Evolutionary conservation across 2,797 vertebrate species (phyloP).

Genomic region (Pseudochirops cupreus): DNA sequence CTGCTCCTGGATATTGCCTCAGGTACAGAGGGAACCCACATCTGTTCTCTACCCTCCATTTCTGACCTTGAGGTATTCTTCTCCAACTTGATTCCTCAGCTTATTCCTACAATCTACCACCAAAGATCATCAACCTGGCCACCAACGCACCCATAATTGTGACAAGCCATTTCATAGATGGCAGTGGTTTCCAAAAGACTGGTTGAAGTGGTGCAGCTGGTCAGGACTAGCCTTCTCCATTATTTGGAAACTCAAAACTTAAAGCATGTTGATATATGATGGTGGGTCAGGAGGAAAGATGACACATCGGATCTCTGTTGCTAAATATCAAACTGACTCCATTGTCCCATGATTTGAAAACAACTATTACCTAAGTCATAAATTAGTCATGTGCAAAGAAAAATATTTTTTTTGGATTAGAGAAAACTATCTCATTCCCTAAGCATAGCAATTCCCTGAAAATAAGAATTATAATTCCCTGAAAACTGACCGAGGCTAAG

Average conservation of each 20-base stretch:
- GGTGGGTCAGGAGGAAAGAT: constrained; percentile 41
- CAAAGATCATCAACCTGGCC: background rate
- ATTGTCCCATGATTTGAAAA: constrained; percentile 28
- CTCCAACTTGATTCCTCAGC: background rate
- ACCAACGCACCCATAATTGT: background rate
- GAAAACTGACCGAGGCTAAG: constrained; percentile 23
- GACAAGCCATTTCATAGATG: background rate
- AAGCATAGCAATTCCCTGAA: constrained; percentile 69
- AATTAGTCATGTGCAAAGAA: constrained; percentile 71
- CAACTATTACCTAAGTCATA: constrained; percentile 69
- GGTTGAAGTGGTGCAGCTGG: background rate
- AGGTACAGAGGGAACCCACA: background rate
- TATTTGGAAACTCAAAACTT: constrained; percentile 53
- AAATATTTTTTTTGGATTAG: constrained; percentile 21
- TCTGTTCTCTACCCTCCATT: background rate
- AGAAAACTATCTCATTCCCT: constrained; percentile 49
- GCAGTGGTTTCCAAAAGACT: background rate
- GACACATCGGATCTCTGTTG: constrained; percentile 59
- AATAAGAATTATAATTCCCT: constrained; percentile 60
- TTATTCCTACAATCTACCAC: background rate
- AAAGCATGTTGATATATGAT: constrained; percentile 51
- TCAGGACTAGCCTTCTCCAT: background rate
- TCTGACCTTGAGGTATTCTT: background rate
- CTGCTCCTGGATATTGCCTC: constrained; percentile 15
- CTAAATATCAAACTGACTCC: constrained; percentile 32